Conservation (phyloP, 2,113 vertebrate species). For the Xenopus tropicalis region DNA sequence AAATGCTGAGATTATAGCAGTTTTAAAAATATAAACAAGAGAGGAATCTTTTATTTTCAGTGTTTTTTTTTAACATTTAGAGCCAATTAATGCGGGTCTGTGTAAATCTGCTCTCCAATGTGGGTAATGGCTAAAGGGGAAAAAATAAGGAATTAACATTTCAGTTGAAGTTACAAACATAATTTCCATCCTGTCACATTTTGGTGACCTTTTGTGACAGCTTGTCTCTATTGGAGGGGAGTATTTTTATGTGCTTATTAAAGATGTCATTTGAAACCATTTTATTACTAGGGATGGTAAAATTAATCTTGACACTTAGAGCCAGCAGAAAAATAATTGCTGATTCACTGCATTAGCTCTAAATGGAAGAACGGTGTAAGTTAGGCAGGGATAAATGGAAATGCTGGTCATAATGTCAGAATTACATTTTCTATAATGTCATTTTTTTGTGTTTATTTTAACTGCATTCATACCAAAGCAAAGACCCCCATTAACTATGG, state of each 20-base stretch:
- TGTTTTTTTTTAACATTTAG: too few species aligned
- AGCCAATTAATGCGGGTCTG: not conserved
- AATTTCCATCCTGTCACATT: conserved; percentile 84
- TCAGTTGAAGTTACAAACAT: conserved; percentile 80
- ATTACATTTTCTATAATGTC: not conserved
- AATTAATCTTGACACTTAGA: conserved; percentile 90
- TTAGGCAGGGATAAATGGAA: conserved; percentile 50
- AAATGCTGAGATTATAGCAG: too few species aligned
- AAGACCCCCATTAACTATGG: too few species aligned
- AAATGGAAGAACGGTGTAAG: conserved; percentile 53
- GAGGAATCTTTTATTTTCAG: too few species aligned
- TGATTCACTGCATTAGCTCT: conserved; percentile 74
- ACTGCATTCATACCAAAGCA: not conserved
- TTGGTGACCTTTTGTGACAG: conserved; percentile 87
- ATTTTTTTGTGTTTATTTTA: conserved; percentile 21
- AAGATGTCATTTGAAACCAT: conserved; percentile 91
- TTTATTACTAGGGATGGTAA: conserved; percentile 77
- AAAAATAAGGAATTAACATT: conserved; percentile 81
- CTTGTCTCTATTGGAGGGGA: conserved; percentile 79
- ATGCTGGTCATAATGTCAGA: conserved; percentile 12
- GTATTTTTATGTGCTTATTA: conserved; percentile 81
- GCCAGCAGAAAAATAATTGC: conserved; percentile 83
- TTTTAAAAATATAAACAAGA: too few species aligned
- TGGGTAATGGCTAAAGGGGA: conserved; percentile 56
- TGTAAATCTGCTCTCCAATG: conserved; percentile 55